Conservation (phyloP, 2,113 vertebrate species). For the Ceuthmochares aereus region DNA sequence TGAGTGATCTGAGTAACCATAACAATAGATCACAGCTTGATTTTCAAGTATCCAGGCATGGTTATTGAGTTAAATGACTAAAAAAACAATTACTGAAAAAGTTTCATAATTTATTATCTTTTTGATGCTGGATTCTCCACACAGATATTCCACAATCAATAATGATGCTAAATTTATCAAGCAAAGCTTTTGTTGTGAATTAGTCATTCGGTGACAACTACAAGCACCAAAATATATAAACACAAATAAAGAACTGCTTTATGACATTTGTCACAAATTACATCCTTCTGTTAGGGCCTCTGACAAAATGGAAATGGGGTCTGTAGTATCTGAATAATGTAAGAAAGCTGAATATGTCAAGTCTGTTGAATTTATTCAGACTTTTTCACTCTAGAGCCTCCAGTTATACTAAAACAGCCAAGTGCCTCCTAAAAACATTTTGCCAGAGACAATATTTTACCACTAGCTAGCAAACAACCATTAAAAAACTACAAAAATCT, state of each 20-base stretch:
- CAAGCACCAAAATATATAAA: not conserved
- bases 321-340: not conserved
- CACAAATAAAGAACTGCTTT: not conserved
- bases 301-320: constrained; percentile 13
- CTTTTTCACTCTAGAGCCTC: not conserved
- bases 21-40: not conserved
- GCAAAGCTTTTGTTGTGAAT: constrained; percentile 2
- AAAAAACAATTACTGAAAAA: not conserved
- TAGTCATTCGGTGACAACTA: not conserved
- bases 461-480: not conserved
- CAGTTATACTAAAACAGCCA: not conserved
- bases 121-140: not conserved
- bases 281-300: constrained; percentile 35
- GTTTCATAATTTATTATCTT: not conserved
- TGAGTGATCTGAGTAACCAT: not conserved
- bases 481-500: not conserved
- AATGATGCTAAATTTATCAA: not conserved
- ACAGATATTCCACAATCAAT: not conserved
- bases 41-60: not conserved
- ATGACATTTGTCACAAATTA: constrained; percentile 42
- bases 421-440: not conserved
- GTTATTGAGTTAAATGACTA: not conserved
- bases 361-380: constrained; percentile 17
- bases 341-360: constrained; percentile 7
- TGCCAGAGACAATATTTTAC: not conserved